Evolutionary conservation across 2,113 vertebrate genomes (phyloP).

Genomic region (Hemicordylus capensis): DNA sequence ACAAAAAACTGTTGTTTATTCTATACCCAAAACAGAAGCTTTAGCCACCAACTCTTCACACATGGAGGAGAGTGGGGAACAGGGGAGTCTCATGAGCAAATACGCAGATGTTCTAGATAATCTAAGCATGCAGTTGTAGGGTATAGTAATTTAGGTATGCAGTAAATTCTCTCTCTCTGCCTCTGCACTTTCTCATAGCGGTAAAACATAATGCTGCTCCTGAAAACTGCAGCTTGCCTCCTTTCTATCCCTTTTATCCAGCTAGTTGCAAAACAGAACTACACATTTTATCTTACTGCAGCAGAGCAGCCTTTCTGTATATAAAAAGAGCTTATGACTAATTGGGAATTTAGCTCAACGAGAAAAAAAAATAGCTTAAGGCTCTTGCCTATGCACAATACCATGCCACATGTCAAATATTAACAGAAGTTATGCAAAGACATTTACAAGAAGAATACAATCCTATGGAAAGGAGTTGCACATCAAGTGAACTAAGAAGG

Average conservation of each 20-base stretch:
- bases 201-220: constrained; percentile 21
- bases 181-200: constrained; percentile 38
- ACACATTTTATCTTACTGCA: constrained; percentile 46
- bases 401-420: constrained; percentile 30
- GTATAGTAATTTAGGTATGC: constrained; percentile 26
- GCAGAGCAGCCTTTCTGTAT: constrained; percentile 32
- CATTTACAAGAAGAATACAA: constrained; percentile 30
- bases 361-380: constrained; percentile 46
- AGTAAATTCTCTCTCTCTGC: constrained; percentile 39
- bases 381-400: constrained; percentile 28
- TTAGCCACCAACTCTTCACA: too few species aligned
- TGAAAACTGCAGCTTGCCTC: constrained; percentile 22
- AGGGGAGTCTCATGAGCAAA: too few species aligned
- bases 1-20: too few species aligned
- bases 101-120: constrained; percentile 52
- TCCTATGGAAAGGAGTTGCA: constrained; percentile 43
- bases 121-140: constrained; percentile 5
- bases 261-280: constrained; percentile 46
- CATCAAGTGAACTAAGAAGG: constrained; percentile 35
- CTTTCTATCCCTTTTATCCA: constrained; percentile 38
- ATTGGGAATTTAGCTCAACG: constrained; percentile 30
- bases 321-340: constrained; percentile 20
- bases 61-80: too few species aligned
- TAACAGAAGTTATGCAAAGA: neutral
- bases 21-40: too few species aligned